These are phyloP conservation scores for Amyelois transitella DNA, from an alignment of 1,140 invertebrate species.

Conservation along the genomic window DNA sequence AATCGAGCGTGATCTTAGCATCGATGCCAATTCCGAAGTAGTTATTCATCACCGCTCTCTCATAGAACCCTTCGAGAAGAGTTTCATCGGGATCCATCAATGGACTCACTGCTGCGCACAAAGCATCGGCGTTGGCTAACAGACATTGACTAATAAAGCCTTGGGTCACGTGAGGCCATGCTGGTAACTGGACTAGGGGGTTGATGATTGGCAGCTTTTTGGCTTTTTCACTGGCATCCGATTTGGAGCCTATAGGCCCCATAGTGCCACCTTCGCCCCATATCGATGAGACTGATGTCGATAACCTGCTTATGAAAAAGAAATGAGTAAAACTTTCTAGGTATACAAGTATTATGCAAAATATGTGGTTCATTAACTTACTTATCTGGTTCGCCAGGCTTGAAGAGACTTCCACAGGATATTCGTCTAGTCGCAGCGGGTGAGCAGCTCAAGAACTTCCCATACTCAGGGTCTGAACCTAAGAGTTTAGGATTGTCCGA, in stretches of 20 bases:
- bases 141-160: constrained; percentile 80
- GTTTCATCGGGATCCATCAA: constrained; percentile 95
- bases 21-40: constrained; percentile 99
- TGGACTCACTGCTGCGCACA: constrained; percentile 95
- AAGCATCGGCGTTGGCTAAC: constrained; percentile 95
- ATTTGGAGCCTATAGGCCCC: constrained; percentile 30
- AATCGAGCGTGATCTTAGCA: constrained; percentile 98
- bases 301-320: constrained; percentile 39
- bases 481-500: constrained; percentile 77
- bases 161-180: constrained; percentile 85
- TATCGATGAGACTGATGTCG: constrained; percentile 73
- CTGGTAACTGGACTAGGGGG: constrained; percentile 87
- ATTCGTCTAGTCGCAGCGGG: constrained; percentile 85
- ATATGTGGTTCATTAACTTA: constrained; percentile 41
- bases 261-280: constrained; percentile 62
- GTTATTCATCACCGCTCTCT: constrained; percentile 98
- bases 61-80: constrained; percentile 92
- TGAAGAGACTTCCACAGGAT: constrained; percentile 85
- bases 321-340: constrained; percentile 12
- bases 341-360: background rate
- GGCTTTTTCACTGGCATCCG: constrained; percentile 63
- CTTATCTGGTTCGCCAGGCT: constrained; percentile 77
- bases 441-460: constrained; percentile 77
- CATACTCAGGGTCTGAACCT: constrained; percentile 76
- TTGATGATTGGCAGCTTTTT: constrained; percentile 93